phyloP scores from a whole-genome alignment of 2,797 vertebrate genomes.

The Brachyrhaphis roseni region DNA sequence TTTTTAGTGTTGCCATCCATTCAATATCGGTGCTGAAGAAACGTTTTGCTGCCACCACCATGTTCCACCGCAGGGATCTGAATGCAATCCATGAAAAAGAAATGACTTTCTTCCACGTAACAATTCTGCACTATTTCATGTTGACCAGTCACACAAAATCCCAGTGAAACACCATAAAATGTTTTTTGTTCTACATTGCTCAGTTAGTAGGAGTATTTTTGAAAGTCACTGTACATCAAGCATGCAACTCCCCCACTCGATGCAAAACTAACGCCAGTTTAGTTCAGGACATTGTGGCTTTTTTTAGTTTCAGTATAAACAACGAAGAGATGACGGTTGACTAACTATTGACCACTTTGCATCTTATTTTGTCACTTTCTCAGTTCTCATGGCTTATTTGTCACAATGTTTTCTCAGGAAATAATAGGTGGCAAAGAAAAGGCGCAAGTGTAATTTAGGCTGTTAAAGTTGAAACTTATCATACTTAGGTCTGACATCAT shows the following conservation, averaged over 20 bases:
- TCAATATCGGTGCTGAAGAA: not conserved
- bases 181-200: not conserved
- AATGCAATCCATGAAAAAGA: not conserved
- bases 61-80: not conserved
- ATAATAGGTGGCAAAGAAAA: not conserved
- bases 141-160: not conserved
- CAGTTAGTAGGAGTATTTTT: not conserved
- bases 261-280: slow-evolving; percentile 30
- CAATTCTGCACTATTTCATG: not conserved
- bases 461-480: not conserved
- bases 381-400: not conserved
- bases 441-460: not conserved
- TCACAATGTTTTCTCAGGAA: not conserved
- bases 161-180: not conserved
- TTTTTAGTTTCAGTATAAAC: slow-evolving; percentile 66
- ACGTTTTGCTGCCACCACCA: not conserved
- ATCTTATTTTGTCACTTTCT: not conserved
- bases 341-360: slow-evolving; percentile 32
- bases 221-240: not conserved
- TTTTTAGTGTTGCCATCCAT: no score
- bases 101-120: not conserved
- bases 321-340: slow-evolving; percentile 36
- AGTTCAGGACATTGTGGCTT: slow-evolving; percentile 58
- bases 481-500: not conserved
- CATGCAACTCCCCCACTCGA: slow-evolving; percentile 1